These are phyloP conservation scores for Corythornis cristatus DNA, from an alignment of 2,113 vertebrate genomes.

Conservation along the genomic window DNA sequence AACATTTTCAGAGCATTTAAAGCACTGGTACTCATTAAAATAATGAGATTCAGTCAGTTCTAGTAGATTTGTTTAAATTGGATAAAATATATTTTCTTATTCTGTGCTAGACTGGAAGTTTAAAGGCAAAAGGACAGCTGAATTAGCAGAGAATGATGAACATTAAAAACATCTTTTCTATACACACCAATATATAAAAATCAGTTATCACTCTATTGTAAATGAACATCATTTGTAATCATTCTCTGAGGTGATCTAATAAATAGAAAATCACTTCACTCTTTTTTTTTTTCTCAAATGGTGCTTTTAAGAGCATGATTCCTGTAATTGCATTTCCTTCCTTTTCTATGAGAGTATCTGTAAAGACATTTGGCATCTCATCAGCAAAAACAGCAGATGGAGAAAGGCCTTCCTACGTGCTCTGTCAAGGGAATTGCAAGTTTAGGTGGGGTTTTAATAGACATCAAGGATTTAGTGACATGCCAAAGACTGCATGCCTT, in stretches of 20 bases:
- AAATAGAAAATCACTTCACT: constrained; percentile 52
- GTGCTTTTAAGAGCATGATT: constrained; percentile 63
- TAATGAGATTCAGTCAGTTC: background rate
- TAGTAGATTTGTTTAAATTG: background rate
- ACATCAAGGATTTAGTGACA: constrained; percentile 75
- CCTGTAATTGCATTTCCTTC: constrained; percentile 71
- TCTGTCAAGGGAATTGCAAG: constrained; percentile 77
- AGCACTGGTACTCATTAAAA: background rate
- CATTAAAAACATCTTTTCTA: constrained; percentile 2
- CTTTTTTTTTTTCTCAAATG: constrained; percentile 15
- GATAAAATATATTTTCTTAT: background rate
- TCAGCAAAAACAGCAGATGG: constrained; percentile 79
- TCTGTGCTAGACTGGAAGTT: background rate
- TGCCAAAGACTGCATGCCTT: constrained; percentile 69
- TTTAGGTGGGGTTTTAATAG: constrained; percentile 77
- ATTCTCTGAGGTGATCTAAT: constrained; percentile 31
- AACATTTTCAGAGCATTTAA: background rate
- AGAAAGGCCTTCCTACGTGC: constrained; percentile 70
- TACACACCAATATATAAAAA: constrained; percentile 51
- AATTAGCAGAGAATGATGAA: background rate
- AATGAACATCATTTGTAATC: constrained; percentile 58
- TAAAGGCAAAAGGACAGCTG: background rate
- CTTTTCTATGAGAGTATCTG: constrained; percentile 60
- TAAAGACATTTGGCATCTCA: constrained; percentile 81
- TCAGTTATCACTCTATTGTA: constrained; percentile 32